Evolutionary conservation across 2,797 vertebrate genomes (phyloP).

Genomic region (Leuciscus waleckii): DNA sequence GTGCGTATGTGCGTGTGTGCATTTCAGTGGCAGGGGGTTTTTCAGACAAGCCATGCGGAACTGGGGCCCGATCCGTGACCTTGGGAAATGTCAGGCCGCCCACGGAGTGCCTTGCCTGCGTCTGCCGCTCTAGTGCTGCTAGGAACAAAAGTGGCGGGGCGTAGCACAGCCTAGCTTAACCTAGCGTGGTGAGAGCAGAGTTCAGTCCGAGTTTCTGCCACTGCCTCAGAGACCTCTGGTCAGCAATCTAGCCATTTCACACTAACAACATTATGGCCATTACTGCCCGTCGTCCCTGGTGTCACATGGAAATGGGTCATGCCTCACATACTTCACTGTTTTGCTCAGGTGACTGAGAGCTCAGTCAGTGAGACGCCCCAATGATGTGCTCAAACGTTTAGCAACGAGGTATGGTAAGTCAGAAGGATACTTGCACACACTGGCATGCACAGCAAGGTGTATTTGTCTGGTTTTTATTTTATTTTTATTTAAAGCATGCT

Average conservation of each 20-base stretch:
- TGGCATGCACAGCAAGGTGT: slow-evolving; percentile 1
- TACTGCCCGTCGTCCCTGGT: slow-evolving; percentile 74
- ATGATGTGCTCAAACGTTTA: not conserved
- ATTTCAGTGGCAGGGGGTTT: slow-evolving; percentile 51
- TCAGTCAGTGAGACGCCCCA: slow-evolving; percentile 11
- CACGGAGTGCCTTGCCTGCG: slow-evolving; percentile 61
- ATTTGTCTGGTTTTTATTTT: slow-evolving; percentile 6
- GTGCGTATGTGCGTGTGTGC: slow-evolving; percentile 10
- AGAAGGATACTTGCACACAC: not conserved
- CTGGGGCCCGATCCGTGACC: slow-evolving; percentile 70
- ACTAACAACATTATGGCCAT: slow-evolving; percentile 82
- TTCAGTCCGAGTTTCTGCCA: slow-evolving; percentile 44
- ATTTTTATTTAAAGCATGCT: slow-evolving; percentile 23
- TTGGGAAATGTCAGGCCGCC: slow-evolving; percentile 79
- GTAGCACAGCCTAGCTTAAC: slow-evolving; percentile 54
- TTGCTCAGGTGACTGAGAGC: slow-evolving; percentile 55
- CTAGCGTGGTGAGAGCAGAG: slow-evolving; percentile 26
- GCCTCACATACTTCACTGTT: slow-evolving; percentile 55
- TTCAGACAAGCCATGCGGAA: slow-evolving; percentile 65
- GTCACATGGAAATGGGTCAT: slow-evolving; percentile 81
- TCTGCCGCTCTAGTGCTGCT: slow-evolving; percentile 41
- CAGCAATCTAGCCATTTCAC: slow-evolving; percentile 79
- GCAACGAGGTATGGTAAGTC: slow-evolving; percentile 2
- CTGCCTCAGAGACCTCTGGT: slow-evolving; percentile 72
- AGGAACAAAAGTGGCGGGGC: slow-evolving; percentile 43